Conservation (phyloP, 2,888 invertebrate species). For the Erpobdella octoculata region DNA sequence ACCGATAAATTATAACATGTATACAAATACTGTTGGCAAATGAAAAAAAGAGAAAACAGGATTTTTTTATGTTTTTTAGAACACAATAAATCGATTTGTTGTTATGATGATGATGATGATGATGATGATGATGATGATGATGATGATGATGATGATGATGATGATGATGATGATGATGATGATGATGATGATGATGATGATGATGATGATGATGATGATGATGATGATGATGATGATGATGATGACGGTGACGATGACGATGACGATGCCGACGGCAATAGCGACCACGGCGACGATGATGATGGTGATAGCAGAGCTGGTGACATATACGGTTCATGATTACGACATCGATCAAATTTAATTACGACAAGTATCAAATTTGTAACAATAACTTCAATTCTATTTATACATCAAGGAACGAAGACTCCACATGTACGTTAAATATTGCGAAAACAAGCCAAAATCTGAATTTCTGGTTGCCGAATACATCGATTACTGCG, state of each 20-base stretch:
- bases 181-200: conserved; percentile 20
- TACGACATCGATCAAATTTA: background rate
- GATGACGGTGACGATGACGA: conserved; percentile 25
- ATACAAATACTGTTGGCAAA: too few relatives aligned
- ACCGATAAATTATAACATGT: too few relatives aligned
- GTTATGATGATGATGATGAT: conserved; percentile 4
- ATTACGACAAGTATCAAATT: background rate
- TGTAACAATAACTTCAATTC: background rate
- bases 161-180: conserved; percentile 19
- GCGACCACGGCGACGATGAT: too few relatives aligned
- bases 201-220: conserved; percentile 14
- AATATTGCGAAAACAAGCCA: conserved; percentile 97
- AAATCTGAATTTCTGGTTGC: conserved; percentile 95
- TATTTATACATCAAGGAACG: conserved; percentile 58
- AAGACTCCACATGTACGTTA: conserved; percentile 88
- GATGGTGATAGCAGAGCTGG: too few relatives aligned
- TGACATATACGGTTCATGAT: background rate
- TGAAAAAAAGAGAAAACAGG: too few relatives aligned
- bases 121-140: conserved; percentile 19
- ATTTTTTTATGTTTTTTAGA: too few relatives aligned
- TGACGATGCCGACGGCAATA: too few relatives aligned
- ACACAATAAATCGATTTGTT: too few relatives aligned
- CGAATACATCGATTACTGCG: conserved; percentile 85
- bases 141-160: conserved; percentile 3
- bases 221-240: conserved; percentile 16